These are phyloP conservation scores for Nomada lathburiana DNA, from an alignment of 2,888 invertebrate genomes.

Conservation along the genomic window DNA sequence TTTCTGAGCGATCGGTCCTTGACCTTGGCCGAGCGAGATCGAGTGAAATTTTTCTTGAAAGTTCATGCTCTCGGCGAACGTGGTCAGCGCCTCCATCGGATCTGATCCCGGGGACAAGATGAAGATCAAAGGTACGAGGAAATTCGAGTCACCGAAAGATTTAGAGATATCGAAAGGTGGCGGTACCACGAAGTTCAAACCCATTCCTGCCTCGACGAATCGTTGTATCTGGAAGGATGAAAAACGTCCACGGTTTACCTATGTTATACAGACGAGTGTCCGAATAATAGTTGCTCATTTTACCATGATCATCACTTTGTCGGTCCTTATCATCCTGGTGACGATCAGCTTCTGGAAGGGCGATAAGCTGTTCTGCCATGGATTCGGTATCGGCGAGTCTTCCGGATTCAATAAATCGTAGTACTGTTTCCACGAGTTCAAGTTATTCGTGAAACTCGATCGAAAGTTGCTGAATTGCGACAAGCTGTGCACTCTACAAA, in stretches of 20 bases:
- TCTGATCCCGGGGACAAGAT: constrained; percentile 87
- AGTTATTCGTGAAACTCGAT: constrained; percentile 83
- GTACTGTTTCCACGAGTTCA: constrained; percentile 85
- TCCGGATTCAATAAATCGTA: constrained; percentile 84
- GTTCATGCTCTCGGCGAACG: constrained; percentile 86
- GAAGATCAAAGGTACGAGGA: constrained; percentile 87
- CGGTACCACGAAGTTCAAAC: constrained; percentile 79
- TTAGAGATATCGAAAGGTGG: constrained; percentile 86
- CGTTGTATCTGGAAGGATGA: constrained; percentile 80
- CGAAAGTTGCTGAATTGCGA: constrained; percentile 82
- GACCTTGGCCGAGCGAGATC: constrained; percentile 86
- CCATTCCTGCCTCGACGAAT: constrained; percentile 82
- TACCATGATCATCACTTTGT: constrained; percentile 83
- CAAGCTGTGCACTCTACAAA: constrained; percentile 84
- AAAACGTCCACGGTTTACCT: neutral
- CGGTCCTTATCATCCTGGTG: constrained; percentile 86
- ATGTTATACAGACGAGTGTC: neutral
- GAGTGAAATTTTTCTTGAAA: constrained; percentile 84
- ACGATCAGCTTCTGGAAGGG: constrained; percentile 87
- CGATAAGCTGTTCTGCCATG: constrained; percentile 85
- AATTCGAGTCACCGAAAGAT: constrained; percentile 87
- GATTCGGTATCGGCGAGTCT: constrained; percentile 83
- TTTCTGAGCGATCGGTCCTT: constrained; percentile 82
- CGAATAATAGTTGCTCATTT: neutral
- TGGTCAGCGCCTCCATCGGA: constrained; percentile 86